Evolutionary conservation across 2,113 vertebrate species (phyloP).

Genomic region (Pyxicephalus adspersus): DNA sequence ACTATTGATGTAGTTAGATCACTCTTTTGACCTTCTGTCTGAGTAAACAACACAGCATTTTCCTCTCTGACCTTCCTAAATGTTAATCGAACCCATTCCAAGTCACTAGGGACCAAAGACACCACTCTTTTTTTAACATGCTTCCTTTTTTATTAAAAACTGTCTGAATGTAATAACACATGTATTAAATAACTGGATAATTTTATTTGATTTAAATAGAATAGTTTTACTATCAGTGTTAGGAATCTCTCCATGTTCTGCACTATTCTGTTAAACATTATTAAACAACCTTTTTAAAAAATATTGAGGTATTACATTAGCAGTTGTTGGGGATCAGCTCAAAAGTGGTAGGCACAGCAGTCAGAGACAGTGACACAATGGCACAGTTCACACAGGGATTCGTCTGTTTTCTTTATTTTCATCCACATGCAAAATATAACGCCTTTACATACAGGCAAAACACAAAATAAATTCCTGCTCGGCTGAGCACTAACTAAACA

Average conservation of each 20-base stretch:
- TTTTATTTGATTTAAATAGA: constrained; percentile 8
- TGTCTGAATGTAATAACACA: constrained; percentile 11
- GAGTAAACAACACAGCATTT: constrained; percentile 55
- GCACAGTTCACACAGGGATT: no score
- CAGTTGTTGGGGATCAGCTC: no score
- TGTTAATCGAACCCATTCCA: constrained; percentile 50
- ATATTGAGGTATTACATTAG: no score
- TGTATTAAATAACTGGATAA: constrained; percentile 5
- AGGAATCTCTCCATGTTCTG: neutral
- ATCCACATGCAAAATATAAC: no score
- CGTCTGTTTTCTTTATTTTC: no score
- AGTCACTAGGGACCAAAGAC: constrained; percentile 28
- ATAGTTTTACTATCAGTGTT: neutral
- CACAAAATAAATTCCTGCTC: no score
- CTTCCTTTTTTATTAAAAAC: constrained; percentile 42
- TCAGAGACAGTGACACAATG: no score
- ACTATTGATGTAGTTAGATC: constrained; percentile 53
- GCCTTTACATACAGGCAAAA: no score
- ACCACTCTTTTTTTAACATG: constrained; percentile 42
- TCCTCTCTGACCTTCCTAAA: constrained; percentile 54
- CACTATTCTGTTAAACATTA: no score
- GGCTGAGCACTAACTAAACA: no score
- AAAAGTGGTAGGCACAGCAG: no score
- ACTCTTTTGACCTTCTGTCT: constrained; percentile 52
- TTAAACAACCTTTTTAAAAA: no score